phyloP scores from a whole-genome alignment of 2,797 vertebrate genomes.

The Apodemus agrarius region DNA sequence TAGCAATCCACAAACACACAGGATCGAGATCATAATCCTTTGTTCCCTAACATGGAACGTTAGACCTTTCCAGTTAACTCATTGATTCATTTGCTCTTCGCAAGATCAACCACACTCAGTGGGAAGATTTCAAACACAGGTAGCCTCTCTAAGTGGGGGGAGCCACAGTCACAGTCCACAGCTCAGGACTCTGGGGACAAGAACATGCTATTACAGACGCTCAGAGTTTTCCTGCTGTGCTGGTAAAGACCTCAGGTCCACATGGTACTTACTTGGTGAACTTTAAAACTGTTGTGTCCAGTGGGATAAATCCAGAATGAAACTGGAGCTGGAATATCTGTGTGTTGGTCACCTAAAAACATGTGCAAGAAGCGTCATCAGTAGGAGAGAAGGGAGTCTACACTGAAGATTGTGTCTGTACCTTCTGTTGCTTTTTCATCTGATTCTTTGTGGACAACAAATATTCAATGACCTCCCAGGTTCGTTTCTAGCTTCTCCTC shows the following conservation, averaged over 20 bases:
- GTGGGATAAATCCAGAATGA: conserved; percentile 96
- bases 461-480: not conserved
- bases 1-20: not conserved
- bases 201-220: rapidly evolving
- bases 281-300: conserved; percentile 94
- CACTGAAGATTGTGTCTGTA: not conserved
- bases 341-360: conserved; percentile 95
- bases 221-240: not conserved
- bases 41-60: not conserved
- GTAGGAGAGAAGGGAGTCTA: not conserved
- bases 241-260: not conserved
- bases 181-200: not conserved
- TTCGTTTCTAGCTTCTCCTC: not conserved
- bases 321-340: conserved; percentile 99
- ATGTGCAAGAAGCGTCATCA: not conserved
- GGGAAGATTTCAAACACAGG: not conserved
- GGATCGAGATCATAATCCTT: not conserved
- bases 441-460: not conserved
- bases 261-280: conserved; percentile 95
- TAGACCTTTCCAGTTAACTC: not conserved
- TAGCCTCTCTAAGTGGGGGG: not conserved
- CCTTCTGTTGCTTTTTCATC: not conserved
- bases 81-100: not conserved
- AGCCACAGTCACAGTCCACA: not conserved
- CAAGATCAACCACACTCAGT: not conserved